Conservation (phyloP, 2,797 vertebrate species). For the Gallirallus australis region DNA sequence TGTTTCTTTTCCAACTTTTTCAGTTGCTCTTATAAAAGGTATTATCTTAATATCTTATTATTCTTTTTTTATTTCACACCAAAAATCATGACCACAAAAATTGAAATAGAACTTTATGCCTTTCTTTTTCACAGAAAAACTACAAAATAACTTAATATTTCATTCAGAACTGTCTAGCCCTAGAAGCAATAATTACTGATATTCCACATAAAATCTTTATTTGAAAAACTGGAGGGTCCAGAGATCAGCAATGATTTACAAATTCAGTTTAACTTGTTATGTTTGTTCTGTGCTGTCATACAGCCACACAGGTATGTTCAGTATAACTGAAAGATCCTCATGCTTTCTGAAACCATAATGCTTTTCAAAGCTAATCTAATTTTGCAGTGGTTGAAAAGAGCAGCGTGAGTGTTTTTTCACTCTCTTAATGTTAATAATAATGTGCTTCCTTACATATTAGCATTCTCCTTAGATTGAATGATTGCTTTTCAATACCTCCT, state of each 20-base stretch:
- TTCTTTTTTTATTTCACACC: background rate
- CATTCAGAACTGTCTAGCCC: background rate
- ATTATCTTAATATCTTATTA: background rate
- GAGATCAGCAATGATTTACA: background rate
- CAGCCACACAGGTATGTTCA: background rate
- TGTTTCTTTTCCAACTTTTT: background rate
- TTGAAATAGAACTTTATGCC: background rate
- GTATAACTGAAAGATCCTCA: background rate
- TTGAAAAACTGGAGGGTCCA: background rate
- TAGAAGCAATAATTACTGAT: background rate
- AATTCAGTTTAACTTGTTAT: background rate
- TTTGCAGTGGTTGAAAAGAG: background rate
- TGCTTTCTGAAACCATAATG: background rate
- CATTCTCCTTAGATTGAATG: background rate
- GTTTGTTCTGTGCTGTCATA: background rate
- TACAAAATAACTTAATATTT: background rate
- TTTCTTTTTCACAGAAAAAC: background rate
- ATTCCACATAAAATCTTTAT: background rate
- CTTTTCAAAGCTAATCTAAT: background rate
- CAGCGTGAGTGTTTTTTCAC: background rate
- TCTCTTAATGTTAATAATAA: background rate
- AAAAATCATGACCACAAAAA: background rate
- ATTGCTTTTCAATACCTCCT: background rate
- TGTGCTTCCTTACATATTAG: background rate
- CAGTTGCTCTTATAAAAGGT: background rate